Evolutionary conservation across 2,797 vertebrate species (phyloP).

Genomic region (Myoxocephalus aenaeus): DNA sequence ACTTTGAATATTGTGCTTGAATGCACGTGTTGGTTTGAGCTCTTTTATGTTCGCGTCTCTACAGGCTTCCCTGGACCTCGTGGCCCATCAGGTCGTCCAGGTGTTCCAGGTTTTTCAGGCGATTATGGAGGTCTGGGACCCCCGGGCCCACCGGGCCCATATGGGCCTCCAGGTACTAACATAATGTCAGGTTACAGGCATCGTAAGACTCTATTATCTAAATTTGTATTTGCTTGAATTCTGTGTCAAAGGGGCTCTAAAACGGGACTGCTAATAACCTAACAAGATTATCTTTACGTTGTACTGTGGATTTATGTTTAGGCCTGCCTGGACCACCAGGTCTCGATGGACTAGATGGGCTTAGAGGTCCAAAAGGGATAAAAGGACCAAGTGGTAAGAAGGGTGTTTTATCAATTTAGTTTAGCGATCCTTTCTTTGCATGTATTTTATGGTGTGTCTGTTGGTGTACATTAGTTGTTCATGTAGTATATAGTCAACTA

Average conservation of each 20-base stretch:
- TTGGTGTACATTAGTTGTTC: neutral
- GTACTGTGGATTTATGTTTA: constrained; percentile 36
- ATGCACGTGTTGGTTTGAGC: neutral
- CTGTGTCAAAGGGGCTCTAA: neutral
- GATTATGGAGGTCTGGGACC: constrained; percentile 54
- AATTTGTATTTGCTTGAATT: neutral
- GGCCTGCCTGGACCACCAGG: constrained; percentile 64
- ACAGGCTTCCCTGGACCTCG: constrained; percentile 58
- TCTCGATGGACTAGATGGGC: constrained; percentile 72
- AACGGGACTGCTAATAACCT: neutral
- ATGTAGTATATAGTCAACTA: neutral
- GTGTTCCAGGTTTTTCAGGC: constrained; percentile 59
- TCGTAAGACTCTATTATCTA: neutral
- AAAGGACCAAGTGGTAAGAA: constrained; percentile 67
- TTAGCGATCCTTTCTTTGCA: neutral
- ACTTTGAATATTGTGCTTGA: neutral
- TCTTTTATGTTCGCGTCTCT: neutral
- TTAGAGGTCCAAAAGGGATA: constrained; percentile 68
- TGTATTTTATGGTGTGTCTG: neutral
- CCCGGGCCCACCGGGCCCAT: constrained; percentile 54
- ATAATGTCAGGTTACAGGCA: neutral
- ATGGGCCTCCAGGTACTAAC: constrained; percentile 63
- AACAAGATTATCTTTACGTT: neutral
- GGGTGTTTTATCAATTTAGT: neutral
- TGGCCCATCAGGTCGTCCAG: constrained; percentile 50